Evolutionary conservation across 2,888 invertebrate species (phyloP), one percentile per base, ranked within the genome.

Genomic region (Tetranychus piercei): DNA sequence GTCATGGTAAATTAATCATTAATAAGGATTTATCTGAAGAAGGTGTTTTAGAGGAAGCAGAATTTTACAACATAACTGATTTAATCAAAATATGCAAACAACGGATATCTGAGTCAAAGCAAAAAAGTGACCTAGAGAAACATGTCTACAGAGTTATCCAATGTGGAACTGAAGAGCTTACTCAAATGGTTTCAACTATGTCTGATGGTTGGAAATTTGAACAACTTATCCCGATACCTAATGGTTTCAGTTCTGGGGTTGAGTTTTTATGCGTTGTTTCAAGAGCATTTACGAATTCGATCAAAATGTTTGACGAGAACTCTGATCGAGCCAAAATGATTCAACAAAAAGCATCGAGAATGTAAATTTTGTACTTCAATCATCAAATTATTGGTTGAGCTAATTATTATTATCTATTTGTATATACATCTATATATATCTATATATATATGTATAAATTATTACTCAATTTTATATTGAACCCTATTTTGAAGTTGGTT

Each of bases 171-270:
- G 95, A 97, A 82, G 99, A 99, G 84, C 86, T 99, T 77, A 96
- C 99, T 76, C 95, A 94, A 83, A 88, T 88, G 83, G 93, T 99
- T 73, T 97, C 97, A 6, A 96, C 96, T 7, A 90, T 99, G 89
- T 96, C 95, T n/a, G 99, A 99, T 84, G 99, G 99, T 70, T 99
- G 99, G 99, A 94, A 94, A 82, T 97, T 99, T 83, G 96, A 97
- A 83, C 89, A 88, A 85, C 88, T 78, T 80, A 91, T 97, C 76
- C 95, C 94, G 82, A 94, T 96, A 82, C 95, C 95, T 18, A 22
- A 66, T 69, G 91, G 80, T 18, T 44, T 44, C 18, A 95, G 96
- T 80, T 94, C 95, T 34, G 34, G 34, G 34, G 34, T 34, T 73
- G 99, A 99, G 85, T 99, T 96, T 84, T 87, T 99, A 78, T 97